Evolutionary conservation across 1,140 invertebrate species (phyloP), one percentile per base, ranked within the genome.

Genomic region (Amphibalanus amphitrite): DNA sequence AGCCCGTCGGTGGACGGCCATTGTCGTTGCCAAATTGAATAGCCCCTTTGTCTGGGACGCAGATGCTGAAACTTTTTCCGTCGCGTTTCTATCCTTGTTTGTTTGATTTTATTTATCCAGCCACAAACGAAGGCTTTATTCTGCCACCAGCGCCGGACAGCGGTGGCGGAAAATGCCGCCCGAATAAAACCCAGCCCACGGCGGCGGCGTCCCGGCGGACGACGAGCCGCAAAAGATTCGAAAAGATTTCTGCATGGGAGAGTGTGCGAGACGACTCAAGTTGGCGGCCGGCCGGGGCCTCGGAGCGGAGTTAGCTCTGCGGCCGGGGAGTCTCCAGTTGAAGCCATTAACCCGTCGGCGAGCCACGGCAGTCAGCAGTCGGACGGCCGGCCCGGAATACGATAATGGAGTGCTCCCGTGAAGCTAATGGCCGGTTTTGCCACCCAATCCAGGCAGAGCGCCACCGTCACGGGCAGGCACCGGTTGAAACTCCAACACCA

Each of bases 51-150:
- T 59, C 47, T 23, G 47, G 47, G 47, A 59, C 47, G 17, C 47
- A 59, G 47, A 59, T 59, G 47, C 47, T 59, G 47, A 20, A 13
- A 23, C 47, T 20, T 59, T 59, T 59, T 59, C 47, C 47, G 47
- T 13, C 47, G 47, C 47, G 10, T 59, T 59, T 59, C 47, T 23
- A 59, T 59, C 47, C 47, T 23, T 59, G 47, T 59, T 59, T 59
- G 47, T 59, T 59, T 59, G 47, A 59, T 59, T 59, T 59, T 59
- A 59, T 59, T 59, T 59, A 59, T 59, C 47, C 47, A 59, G 47
- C 47, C 47, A 59, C 47, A 59, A 59, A 59, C 47, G 47, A 59
- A 59, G 47, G 47, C 47, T 59, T 59, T 59, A 59, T 59, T 59
- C 47, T 59, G 17, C 47, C 47, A 59, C 47, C 47, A 59, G 47